Conservation (phyloP, 1,140 invertebrate genomes). For the Lerema accius region DNA sequence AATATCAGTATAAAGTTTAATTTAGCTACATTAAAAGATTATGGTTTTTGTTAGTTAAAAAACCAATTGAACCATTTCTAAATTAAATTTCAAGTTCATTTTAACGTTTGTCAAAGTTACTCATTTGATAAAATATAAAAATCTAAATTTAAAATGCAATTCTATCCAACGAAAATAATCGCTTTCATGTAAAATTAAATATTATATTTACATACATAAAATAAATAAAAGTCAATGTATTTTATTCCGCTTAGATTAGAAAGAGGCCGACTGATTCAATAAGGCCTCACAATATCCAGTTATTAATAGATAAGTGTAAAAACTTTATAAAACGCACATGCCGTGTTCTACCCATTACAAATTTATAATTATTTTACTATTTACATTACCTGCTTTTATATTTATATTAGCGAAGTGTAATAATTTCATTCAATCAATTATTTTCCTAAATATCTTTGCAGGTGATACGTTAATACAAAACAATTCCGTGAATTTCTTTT, state of each 20-base stretch:
- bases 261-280: conserved; percentile 12
- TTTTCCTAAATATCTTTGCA: no score
- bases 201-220: conserved; percentile 25
- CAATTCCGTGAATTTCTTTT: no score
- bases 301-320: not conserved
- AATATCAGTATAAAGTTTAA: no score
- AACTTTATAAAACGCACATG: not conserved
- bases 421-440: no score
- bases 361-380: not conserved
- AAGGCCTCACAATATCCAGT: not conserved
- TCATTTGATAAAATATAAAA: conserved; percentile 5
- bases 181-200: conserved; percentile 25
- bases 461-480: no score
- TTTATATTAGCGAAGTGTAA: no score
- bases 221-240: conserved; percentile 17
- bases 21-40: no score
- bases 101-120: conserved; percentile 1
- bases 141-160: conserved; percentile 22
- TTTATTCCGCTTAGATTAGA: conserved; percentile 12
- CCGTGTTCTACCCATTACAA: not conserved
- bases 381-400: no score
- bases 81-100: no score
- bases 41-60: no score
- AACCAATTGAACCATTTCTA: no score
- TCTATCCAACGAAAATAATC: conserved; percentile 33